Base-by-base conservation (phyloP, 2,113 vertebrate species). In the Ranitomeya imitator region DNA sequence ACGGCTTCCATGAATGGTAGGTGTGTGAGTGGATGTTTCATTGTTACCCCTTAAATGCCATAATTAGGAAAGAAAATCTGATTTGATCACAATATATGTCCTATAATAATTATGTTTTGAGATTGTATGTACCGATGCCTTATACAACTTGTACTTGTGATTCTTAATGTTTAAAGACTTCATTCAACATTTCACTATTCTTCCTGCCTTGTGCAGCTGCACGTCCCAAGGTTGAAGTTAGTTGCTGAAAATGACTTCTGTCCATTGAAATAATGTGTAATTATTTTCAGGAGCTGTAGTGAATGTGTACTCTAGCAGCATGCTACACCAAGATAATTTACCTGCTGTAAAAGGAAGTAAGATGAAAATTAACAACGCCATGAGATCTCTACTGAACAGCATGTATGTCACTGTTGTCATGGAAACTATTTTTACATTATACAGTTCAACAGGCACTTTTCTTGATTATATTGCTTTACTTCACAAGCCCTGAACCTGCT, bases 401-500 rank as follows among this genome's bases (percentile, higher is more conserved):
- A 76, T 83, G 86, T 57, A 60, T 88, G 65, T 88, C 69, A 76
- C 31, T 74, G 86, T 88, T 65, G 86, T 76, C 79, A 83, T 88
- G 86, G 86, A 83, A 59, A 88, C 86, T 52, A 54, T 83, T 88
- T 88, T 83, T 82, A 82, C 79, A 88, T 88, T 88, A 83, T 76
- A 88, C 67, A 76, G 55, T 88, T 88, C 79, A 88, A 82, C 86
- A 81, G 86, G 63, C 78, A 87, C 86, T 88, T 76, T 88, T 88
- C 69, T 51, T 82, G 79, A 88, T 88, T 83, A 74, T 73, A 63
- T 88, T 88, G 76, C 37, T 1, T 4, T 45, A 45, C 83, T 76
- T 83, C 9, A 16, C 45, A 83, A 83, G 45, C 45, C 23, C n/a
- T 8, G 45, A 14, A 51, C 52, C 45, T n/a, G 19, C 6, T 67